Base-by-base conservation (phyloP, 2,888 invertebrate species). In the Eurytoma adleriae region DNA sequence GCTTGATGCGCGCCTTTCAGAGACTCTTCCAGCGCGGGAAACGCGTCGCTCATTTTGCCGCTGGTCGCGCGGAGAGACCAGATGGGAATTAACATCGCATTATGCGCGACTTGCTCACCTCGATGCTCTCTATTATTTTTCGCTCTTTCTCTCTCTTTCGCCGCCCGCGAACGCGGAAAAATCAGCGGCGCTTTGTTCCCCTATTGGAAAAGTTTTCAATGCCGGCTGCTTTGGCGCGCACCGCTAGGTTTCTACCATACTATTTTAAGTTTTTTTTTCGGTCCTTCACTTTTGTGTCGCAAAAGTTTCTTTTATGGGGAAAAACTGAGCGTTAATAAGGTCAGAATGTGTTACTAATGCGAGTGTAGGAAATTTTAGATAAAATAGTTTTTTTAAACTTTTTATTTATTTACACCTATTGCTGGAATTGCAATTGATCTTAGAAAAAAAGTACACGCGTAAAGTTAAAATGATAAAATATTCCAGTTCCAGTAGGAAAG, bases 151-250 rank as follows among this genome's bases (percentile, higher is more conserved):
- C n/a, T 54, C 52, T 2, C 18, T 20, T 20, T 24, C 5, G 48
- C 50, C n/a, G 18, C 56, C 1, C 48, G 50, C 48, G 27, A 10
- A 57, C 12, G n/a, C 20, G 18, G 18, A 50, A 78, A 74, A 79
- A 79, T 75, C 79, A 71, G 59, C 40, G 40, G 3, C 13, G 59
- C 71, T 79, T 79, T 75, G 59, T 79, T 67, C 79, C 64, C 40
- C 66, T 59, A 40, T 70, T 67, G 56, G 50, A 70, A 66, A 75
- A 61, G 59, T 69, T 61, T 20, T 64, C 70, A 73, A 30, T 50
- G 52, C 27, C 48, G 52, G 69, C 66, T 54, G 77, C 75, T 40
- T 61, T 73, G 27, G 12, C 40, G 7, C 20, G 56, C 59, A 71
- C 5, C 16, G n/a, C 20, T 57, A 74, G 61, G 4, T 48, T 4